These are phyloP conservation scores for Phaedon cochleariae DNA, from an alignment of 2,888 invertebrate species.

Conservation along the genomic window DNA sequence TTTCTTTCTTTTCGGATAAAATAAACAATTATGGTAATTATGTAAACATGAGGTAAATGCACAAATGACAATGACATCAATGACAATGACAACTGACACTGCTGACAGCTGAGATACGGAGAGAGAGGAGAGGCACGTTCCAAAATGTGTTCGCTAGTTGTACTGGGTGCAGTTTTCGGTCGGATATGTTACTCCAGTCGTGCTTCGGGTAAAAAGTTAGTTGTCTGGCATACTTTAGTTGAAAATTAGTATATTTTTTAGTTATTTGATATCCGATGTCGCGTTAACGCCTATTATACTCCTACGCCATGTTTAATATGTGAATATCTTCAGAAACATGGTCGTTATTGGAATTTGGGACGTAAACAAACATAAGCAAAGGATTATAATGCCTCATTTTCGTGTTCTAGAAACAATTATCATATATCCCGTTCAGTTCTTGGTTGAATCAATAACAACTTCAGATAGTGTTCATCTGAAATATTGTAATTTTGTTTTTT, in stretches of 20 bases:
- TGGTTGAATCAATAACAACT: too few relatives aligned
- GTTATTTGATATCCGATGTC: neutral
- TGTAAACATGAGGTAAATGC: too few relatives aligned
- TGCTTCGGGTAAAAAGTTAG: neutral
- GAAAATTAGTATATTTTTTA: neutral
- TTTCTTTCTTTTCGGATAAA: too few relatives aligned
- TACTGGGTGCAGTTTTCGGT: neutral
- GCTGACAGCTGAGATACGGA: neutral
- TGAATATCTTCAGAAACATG: neutral
- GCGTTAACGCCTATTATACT: neutral
- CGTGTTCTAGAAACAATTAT: neutral
- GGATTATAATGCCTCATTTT: neutral
- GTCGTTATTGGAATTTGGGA: neutral
- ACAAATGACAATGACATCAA: neutral
- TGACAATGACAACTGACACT: neutral
- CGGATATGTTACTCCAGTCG: neutral
- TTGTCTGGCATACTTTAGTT: neutral
- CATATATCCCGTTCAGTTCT: too few relatives aligned
- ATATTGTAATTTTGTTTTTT: too few relatives aligned
- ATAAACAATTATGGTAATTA: too few relatives aligned
- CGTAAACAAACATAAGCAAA: neutral
- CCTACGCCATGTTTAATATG: neutral
- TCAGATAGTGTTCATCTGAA: too few relatives aligned
- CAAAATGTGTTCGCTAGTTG: neutral
- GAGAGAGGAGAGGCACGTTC: neutral